Base-by-base conservation (phyloP, 2,888 invertebrate genomes). In the Synergus gifuensis region DNA sequence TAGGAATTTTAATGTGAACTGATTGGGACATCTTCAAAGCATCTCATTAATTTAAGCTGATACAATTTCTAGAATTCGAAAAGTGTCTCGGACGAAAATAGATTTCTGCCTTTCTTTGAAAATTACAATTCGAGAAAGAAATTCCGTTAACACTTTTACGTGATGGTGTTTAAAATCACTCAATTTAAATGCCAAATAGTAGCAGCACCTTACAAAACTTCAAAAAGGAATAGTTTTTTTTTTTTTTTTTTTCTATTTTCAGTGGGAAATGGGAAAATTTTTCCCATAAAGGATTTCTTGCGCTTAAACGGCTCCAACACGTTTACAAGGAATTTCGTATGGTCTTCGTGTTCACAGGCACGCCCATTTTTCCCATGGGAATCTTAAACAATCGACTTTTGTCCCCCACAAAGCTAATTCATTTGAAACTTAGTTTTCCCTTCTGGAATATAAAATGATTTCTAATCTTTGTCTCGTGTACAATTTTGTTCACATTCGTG, bases 91-190 rank as follows among this genome's bases (percentile, higher is more conserved):
- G 16, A 46, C 44, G 14, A 67, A 67, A 67, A 67, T 46, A 67
- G 67, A 67, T 46, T 67, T 46, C 67, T 46, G 22, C 16, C 67
- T 46, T 22, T 46, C 67, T 67, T 67, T 7, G 22, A 16, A 44
- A 67, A 67, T 67, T 67, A 3, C 3, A 69, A 69, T 8, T 49
- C 22, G 49, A 69, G 22, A 28, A 18, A 69, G 49, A 69, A 69
- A 69, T 22, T 69, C 36, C 69, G 49, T 69, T 69, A 69, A 69
- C 69, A 49, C 69, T 46, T 36, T 69, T 69, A 69, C 69, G 69
- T 49, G 69, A 69, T 9, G 8, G 49, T 28, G 28, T 69, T 69
- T 9, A 49, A 69, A 46, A 69, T 49, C n/a, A 46, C 22, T 69
- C 8, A 36, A 69, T 18, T 42, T 66, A 16, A 44, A 66, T 69